Evolutionary conservation across 2,888 invertebrate genomes (phyloP).

Genomic region (Dynastes tityus): DNA sequence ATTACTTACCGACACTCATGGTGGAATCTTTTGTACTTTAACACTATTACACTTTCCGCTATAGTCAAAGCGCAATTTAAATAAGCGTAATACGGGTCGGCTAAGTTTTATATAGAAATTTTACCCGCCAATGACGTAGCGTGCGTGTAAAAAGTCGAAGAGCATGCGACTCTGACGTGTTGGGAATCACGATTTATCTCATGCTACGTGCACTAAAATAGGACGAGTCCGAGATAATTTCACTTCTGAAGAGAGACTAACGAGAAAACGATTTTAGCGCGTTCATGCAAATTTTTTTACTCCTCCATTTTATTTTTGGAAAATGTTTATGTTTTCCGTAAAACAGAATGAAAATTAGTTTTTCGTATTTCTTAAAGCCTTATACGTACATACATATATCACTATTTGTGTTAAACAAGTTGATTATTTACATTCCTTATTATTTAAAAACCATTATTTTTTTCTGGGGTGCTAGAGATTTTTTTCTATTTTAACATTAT

Average conservation of each 20-base stretch:
- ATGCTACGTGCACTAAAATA: constrained; percentile 28
- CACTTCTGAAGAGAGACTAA: neutral
- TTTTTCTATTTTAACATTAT: neutral
- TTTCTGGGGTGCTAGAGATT: neutral
- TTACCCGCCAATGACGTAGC: constrained; percentile 24
- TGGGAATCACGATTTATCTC: constrained; percentile 27
- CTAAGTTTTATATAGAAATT: constrained; percentile 30
- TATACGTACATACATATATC: neutral
- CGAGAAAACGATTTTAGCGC: neutral
- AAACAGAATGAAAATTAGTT: neutral
- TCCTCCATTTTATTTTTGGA: constrained; percentile 2
- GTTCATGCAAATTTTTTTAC: neutral
- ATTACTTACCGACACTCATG: constrained; percentile 9
- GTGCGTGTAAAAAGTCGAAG: constrained; percentile 1
- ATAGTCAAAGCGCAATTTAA: neutral
- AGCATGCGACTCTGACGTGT: constrained; percentile 14
- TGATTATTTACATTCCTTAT: neutral
- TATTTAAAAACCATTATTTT: neutral
- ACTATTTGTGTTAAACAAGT: no score
- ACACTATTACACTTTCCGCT: neutral
- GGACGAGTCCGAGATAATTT: constrained; percentile 14
- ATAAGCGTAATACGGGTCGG: neutral
- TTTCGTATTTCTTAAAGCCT: neutral
- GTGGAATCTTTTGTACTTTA: neutral
- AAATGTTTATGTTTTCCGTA: neutral